Evolutionary conservation across 2,888 invertebrate species (phyloP).

Genomic region (Tetragonula carbonaria): DNA sequence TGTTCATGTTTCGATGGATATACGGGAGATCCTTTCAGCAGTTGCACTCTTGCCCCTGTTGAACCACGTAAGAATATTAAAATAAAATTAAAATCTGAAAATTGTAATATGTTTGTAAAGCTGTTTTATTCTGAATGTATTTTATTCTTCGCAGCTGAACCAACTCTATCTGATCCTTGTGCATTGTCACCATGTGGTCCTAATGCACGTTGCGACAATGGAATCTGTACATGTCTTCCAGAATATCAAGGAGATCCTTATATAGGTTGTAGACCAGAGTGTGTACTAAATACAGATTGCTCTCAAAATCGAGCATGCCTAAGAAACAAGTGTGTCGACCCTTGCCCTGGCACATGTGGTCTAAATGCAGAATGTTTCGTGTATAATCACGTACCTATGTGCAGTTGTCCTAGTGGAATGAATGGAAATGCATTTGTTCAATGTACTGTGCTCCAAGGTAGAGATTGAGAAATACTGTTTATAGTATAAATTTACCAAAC

Average conservation of each 20-base stretch:
- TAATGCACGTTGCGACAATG: constrained; percentile 89
- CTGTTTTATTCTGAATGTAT: not conserved
- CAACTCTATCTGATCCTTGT: constrained; percentile 88
- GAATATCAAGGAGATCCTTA: constrained; percentile 91
- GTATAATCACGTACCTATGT: constrained; percentile 83
- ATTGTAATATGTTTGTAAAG: no score
- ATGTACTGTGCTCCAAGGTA: not conserved
- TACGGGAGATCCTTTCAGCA: constrained; percentile 89
- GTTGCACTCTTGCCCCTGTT: constrained; percentile 84
- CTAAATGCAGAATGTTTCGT: constrained; percentile 89
- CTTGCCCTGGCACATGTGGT: constrained; percentile 92
- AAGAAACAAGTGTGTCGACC: constrained; percentile 90
- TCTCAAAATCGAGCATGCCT: constrained; percentile 89
- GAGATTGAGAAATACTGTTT: not conserved
- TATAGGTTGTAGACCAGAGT: constrained; percentile 91
- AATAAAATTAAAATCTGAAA: not conserved
- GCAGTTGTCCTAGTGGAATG: constrained; percentile 88
- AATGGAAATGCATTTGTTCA: constrained; percentile 90
- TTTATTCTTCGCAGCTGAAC: constrained; percentile 36
- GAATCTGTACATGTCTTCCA: constrained; percentile 89
- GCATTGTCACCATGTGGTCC: constrained; percentile 90
- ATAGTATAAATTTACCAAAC: no score
- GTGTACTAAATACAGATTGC: constrained; percentile 91
- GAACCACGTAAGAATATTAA: constrained; percentile 77
- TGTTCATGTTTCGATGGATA: constrained; percentile 89